Conservation (phyloP, 2,797 vertebrate genomes). For the Tenualosa ilisha region DNA sequence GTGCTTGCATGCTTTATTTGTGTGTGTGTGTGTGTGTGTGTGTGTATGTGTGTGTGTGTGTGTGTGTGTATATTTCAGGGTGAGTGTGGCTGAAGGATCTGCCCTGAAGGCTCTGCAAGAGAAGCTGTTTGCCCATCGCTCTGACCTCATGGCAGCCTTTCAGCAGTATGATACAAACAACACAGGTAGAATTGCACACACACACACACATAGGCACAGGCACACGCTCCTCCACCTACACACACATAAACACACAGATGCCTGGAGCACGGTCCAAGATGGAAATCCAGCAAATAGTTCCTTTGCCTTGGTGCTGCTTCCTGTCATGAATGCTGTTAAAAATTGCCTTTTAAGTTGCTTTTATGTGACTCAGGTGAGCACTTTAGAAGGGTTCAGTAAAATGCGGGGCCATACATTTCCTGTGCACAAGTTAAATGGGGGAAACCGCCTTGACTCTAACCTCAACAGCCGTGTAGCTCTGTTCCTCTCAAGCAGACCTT, state of each 20-base stretch:
- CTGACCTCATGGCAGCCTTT: conserved; percentile 84
- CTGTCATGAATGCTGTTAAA: background rate
- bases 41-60: conserved; percentile 22
- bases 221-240: background rate
- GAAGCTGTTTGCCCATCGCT: conserved; percentile 85
- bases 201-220: background rate
- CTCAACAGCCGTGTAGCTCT: background rate
- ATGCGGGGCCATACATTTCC: background rate
- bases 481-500: background rate
- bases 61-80: conserved; percentile 67
- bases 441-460: background rate
- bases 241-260: background rate
- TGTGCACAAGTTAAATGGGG: background rate
- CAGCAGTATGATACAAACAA: conserved; percentile 73
- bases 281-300: conserved; percentile 8
- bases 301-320: background rate
- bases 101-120: conserved; percentile 87
- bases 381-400: conserved; percentile 5
- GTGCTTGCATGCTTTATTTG: background rate
- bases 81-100: conserved; percentile 82
- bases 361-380: conserved; percentile 6
- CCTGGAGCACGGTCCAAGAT: conserved; percentile 2
- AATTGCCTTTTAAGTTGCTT: background rate
- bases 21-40: conserved; percentile 12
- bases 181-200: conserved; percentile 73